These are phyloP conservation scores for Mercenaria mercenaria DNA, from an alignment of 1,140 invertebrate species.

Conservation along the genomic window DNA sequence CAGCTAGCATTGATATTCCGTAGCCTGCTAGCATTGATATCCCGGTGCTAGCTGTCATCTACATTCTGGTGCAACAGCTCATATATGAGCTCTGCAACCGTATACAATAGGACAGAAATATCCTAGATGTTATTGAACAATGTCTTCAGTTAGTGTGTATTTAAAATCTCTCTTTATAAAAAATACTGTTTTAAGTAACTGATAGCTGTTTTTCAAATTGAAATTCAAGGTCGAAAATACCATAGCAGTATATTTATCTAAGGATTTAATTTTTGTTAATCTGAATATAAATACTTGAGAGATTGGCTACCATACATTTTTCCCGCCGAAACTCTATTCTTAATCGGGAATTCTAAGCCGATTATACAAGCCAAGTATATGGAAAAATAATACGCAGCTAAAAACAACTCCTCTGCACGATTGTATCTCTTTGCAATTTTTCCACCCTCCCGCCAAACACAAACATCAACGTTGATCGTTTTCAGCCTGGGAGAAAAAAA, in stretches of 20 bases:
- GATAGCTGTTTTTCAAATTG: no score
- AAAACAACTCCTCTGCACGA: not conserved
- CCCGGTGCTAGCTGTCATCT: no score
- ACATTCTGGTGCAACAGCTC: no score
- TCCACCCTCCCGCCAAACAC: not conserved
- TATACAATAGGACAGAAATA: no score
- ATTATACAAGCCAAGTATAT: not conserved
- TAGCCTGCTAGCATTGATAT: no score
- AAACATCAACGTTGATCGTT: not conserved
- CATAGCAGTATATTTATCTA: not conserved
- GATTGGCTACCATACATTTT: not conserved
- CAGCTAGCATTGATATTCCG: no score
- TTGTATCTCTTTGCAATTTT: not conserved
- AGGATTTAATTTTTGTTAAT: not conserved
- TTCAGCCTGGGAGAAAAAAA: no score
- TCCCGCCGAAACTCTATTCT: not conserved
- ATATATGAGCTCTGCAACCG: no score
- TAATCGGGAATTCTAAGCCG: slow-evolving; percentile 1
- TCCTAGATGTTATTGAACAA: no score
- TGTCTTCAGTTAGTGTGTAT: no score
- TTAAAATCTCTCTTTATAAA: no score
- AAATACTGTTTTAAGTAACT: no score
- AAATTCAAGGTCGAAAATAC: not conserved
- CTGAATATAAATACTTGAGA: not conserved
- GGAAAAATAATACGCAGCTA: not conserved